Evolutionary conservation across 2,888 invertebrate genomes (phyloP), one percentile per base, ranked within the genome.

Genomic region (Tetramorium bicarinatum): DNA sequence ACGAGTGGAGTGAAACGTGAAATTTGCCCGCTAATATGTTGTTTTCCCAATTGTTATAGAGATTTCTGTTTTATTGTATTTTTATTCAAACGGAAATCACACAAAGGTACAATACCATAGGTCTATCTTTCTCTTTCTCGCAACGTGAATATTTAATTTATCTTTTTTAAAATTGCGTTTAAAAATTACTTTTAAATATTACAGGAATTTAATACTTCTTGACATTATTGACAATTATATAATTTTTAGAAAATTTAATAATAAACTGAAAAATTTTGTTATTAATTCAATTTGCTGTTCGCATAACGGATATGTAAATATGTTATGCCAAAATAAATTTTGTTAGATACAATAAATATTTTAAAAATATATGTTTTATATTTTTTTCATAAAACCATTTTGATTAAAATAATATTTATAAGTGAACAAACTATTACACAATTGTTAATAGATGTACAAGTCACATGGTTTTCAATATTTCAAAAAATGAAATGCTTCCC

Each of bases 11-110:
- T 59, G 25, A 71, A 79, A n/a, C 18, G 47, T 47, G 18, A 71
- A 59, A 38, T 71, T 72, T 49, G 25, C 38, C 25, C 47, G 56
- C 47, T 72, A 71, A 41, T 71, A 61, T 71, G 47, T 71, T 59
- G 34, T 52, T n/a, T 29, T 66, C 38, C 21, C 56, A 56, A 79
- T 56, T 69, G 67, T 77, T 15, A 34, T 38, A 25, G 13, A 25
- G 8, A 38, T 38, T 59, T 69, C 0, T 18, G 3, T 79, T 61
- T 71, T 4, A 61, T 71, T 71, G 38, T 25, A 1, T 1, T 59
- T 71, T 71, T 47, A 49, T 47, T 72, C n/a, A 38, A 38, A 47
- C 7, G 38, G 2, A 71, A 79, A 8, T 80, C 25, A 34, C 29
- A 34, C 29, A 13, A 8, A 71, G 25, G 25, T 49, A 61, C 25